Base-by-base conservation (phyloP, 2,888 invertebrate species). In the Yponomeuta evonymella region DNA sequence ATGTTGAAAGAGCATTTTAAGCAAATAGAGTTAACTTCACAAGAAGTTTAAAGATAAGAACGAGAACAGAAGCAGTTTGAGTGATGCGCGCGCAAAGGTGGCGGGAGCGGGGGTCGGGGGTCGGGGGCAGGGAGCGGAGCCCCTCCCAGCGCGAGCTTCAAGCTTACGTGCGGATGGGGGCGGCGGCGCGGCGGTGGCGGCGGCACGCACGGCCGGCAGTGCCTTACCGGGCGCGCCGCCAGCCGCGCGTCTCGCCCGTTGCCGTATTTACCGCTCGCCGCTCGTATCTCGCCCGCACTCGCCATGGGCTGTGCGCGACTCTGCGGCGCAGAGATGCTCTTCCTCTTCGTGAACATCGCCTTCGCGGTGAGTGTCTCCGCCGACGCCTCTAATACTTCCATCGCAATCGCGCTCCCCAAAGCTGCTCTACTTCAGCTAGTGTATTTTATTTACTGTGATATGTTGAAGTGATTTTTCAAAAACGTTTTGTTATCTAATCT, bases 311-410 rank as follows among this genome's bases (percentile, higher is more conserved):
- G 89, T 80, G 79, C 83, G 78, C 84, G 85, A 12, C 77, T 87
- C 75, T 90, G 90, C 81, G 79, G 86, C 77, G 83, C 87, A 33
- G 87, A 90, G 79, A 90, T 86, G 74, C 81, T 89, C 73, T 91
- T 92, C 84, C 83, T 91, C 77, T 90, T 92, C 83, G 89, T 92
- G 84, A 91, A 92, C 83, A 85, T 90, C 74, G 88, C 88, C 36
- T 91, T 92, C 79, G 91, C 91, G 81, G 91, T 92, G 72, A 81
- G 85, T 62, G 62, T 8, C 62, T 15, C 62, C 62, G n/a, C 62
- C 62, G 62, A 15, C 62, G 62, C 62, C n/a, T n/a, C 62, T 62
- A 15, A 62, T 15, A 6, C 23, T n/a, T 4, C 58, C 2, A 9
- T 2, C 5, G 33, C 33, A 5, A 33, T 33, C 43, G 43, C 43